Base-by-base conservation (phyloP, 2,888 invertebrate genomes). In the Sicus ferrugineus region DNA sequence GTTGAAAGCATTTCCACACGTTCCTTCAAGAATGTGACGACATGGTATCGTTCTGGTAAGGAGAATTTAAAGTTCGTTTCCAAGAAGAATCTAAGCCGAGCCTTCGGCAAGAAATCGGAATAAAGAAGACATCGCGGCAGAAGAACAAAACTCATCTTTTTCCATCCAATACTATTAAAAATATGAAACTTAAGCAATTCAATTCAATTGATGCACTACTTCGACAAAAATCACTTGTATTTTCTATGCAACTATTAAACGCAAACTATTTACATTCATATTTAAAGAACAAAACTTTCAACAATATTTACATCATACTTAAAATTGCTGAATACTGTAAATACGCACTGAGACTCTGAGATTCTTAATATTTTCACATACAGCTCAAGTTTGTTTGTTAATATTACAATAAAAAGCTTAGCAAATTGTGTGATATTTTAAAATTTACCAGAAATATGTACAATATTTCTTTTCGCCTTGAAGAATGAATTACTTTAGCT, bases 11-110 rank as follows among this genome's bases (percentile, higher is more conserved):
- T 76, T 28, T 77, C 79, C 56, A 72, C 75, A 62, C 77, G 76
- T 67, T 78, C 79, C 58, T 77, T 84, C 72, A 83, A 82, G 67
- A 82, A 79, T 73, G 81, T 82, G 63, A 77, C 81, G 50, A 75
- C 77, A 28, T 77, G 80, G 73, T 79, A 84, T 72, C 83, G 81
- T 73, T 78, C 81, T 74, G 80, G 82, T 68, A 83, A 79, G 64
- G 80, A 78, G 67, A 80, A 79, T 70, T 72, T 81, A 69, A 70
- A 73, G 21, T 9, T 68, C 68, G 71, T 69, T 63, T 73, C 76
- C 62, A 80, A 79, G 75, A 82, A 80, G 69, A 80, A 78, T 73
- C 75, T 81, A 58, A 76, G 75, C 67, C 77, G 62, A 21, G 73
- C 69, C 23, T 69, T 79, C 73, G 76, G 74, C 69, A 80, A 78